Base-by-base conservation (phyloP, 2,888 invertebrate genomes). In the Andrena fulva region DNA sequence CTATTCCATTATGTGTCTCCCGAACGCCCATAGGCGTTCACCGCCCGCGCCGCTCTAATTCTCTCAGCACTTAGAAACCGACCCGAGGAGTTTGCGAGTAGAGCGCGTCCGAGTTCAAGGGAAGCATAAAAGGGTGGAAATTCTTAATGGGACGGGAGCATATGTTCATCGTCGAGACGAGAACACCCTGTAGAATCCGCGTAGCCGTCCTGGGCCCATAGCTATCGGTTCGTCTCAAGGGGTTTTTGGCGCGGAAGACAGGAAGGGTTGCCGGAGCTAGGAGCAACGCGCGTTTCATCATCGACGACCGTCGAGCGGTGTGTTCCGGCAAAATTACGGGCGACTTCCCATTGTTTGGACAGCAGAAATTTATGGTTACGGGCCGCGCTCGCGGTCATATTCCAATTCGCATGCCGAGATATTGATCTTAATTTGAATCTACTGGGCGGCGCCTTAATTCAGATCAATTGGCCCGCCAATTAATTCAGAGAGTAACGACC, bases 401-500 rank as follows among this genome's bases (percentile, higher is more conserved):
- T 85, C 84, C 87, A 84, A 90, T 90, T 85, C 83, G 81, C 82
- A 56, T 82, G 80, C 71, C 85, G 85, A 88, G 87, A 90, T 89
- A 90, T 89, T 88, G 88, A 90, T 90, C 89, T 90, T 87, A 89
- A 90, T 90, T 88, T 89, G 87, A 89, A 90, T 90, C 84, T 86
- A 84, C 85, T 84, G 83, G 85, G 86, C 79, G 86, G 77, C 85
- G 83, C 85, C 80, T 89, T 87, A 89, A 90, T 89, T 89, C 88
- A 78, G 85, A 84, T 87, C 87, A 89, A 89, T 90, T 85, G 89
- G 77, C 69, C 80, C 70, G 56, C 80, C 79, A 87, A 87, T 87
- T 87, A 87, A 87, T 87, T 85, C 31, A 24, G 74, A 31, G 81
- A 80, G 77, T 84, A 87, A 87, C 82, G 82, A 66, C 66, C 82